A percentile compares a stretch with the other conserved stretches of the same genome.
phyloP scores from a whole-genome alignment of 2,888 invertebrate species.

The Meloe dianella region DNA sequence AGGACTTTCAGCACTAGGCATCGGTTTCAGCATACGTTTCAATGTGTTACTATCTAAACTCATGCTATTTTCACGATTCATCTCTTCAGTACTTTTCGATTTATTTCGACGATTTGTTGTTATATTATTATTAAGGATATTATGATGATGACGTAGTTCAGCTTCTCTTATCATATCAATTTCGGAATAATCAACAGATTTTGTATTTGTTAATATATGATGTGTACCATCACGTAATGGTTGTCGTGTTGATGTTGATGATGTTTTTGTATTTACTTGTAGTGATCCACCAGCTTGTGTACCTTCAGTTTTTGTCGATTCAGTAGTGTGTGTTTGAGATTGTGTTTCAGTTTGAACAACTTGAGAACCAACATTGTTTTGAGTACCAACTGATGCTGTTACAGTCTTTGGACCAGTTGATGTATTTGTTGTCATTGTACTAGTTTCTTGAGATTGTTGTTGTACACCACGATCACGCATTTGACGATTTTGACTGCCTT shows the following conservation, averaged over 20 bases:
- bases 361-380: constrained; percentile 73
- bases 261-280: constrained; percentile 62
- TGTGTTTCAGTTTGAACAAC: constrained; percentile 56
- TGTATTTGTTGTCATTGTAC: constrained; percentile 70
- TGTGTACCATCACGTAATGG: constrained; percentile 57
- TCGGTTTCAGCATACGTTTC: constrained; percentile 92
- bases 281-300: constrained; percentile 83
- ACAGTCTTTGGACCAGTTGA: constrained; percentile 69
- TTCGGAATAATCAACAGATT: constrained; percentile 72
- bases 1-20: constrained; percentile 88
- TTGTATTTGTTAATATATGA: constrained; percentile 62
- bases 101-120: constrained; percentile 68
- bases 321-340: constrained; percentile 58
- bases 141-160: constrained; percentile 71
- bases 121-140: constrained; percentile 77
- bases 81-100: constrained; percentile 91
- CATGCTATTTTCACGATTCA: constrained; percentile 64
- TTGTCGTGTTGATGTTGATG: constrained; percentile 66
- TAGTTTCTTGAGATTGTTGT: constrained; percentile 75
- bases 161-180: constrained; percentile 75
- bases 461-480: constrained; percentile 61
- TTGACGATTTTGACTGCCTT: constrained; percentile 56
- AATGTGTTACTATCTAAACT: constrained; percentile 82
- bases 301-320: constrained; percentile 76
- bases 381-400: constrained; percentile 72